These are phyloP conservation scores for Muscina levida DNA, from an alignment of 2,888 invertebrate species.

Conservation along the genomic window DNA sequence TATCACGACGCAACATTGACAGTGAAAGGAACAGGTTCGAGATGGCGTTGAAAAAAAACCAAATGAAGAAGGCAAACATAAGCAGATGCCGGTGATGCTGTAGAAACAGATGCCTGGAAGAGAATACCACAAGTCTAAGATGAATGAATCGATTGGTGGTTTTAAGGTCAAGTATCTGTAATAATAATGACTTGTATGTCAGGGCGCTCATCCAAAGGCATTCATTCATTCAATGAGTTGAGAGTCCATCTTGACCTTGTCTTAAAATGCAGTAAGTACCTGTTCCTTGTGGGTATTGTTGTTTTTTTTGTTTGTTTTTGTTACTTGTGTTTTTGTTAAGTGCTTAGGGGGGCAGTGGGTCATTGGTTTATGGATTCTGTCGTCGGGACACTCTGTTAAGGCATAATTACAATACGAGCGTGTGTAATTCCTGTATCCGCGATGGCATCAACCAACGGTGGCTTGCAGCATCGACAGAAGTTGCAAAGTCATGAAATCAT, in stretches of 20 bases:
- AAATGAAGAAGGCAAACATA: slow-evolving; percentile 11
- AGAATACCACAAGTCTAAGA: slow-evolving; percentile 20
- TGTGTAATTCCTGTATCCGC: slow-evolving; percentile 8
- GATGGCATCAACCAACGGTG: not conserved
- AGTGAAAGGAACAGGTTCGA: slow-evolving; percentile 64
- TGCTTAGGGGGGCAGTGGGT: slow-evolving; percentile 33
- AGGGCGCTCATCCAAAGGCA: slow-evolving; percentile 7
- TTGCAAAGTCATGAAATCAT: slow-evolving; percentile 37
- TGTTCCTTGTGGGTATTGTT: slow-evolving; percentile 37
- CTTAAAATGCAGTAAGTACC: slow-evolving; percentile 50
- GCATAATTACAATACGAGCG: slow-evolving; percentile 4
- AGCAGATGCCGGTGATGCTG: slow-evolving; percentile 39
- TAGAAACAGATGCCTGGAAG: not conserved
- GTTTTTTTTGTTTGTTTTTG: too few species aligned
- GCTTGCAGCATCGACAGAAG: slow-evolving; percentile 25
- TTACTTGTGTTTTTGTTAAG: slow-evolving; percentile 11
- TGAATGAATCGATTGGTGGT: slow-evolving; percentile 36
- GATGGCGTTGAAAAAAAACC: not conserved
- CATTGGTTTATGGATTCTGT: slow-evolving; percentile 50
- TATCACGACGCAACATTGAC: slow-evolving; percentile 36
- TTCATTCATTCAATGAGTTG: slow-evolving; percentile 33
- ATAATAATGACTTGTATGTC: slow-evolving; percentile 54
- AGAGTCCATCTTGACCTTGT: slow-evolving; percentile 46
- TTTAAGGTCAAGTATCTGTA: slow-evolving; percentile 26
- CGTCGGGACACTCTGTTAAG: slow-evolving; percentile 11